Conservation (phyloP, 1,140 invertebrate species). For the Caerostris extrusa region DNA sequence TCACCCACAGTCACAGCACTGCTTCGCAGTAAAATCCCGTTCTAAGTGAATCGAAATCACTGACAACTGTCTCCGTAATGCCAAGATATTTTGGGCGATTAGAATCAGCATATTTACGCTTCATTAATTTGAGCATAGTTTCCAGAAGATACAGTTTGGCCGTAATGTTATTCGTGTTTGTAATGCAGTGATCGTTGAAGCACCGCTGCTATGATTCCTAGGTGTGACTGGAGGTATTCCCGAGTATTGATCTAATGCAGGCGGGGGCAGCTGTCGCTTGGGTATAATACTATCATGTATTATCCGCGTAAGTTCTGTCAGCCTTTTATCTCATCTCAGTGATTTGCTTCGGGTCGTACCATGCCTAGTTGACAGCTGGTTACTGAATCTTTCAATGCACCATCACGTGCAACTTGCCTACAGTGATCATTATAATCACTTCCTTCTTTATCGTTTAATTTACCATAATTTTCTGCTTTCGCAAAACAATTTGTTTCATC, state of each 20-base stretch:
- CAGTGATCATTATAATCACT: too few species aligned
- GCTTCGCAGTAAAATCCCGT: background rate
- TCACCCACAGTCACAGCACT: background rate
- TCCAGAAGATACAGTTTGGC: background rate
- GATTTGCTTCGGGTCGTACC: background rate
- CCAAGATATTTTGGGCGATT: conserved; percentile 35
- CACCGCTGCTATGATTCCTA: background rate
- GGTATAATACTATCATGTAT: conserved; percentile 6
- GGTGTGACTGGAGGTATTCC: background rate
- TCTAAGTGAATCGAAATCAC: conserved; percentile 27
- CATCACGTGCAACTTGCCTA: background rate
- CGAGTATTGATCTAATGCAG: conserved; percentile 38
- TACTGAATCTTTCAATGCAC: background rate
- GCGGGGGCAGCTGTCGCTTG: conserved; percentile 1
- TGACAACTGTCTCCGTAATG: conserved; percentile 35
- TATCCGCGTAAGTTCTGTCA: background rate
- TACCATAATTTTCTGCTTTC: too few species aligned
- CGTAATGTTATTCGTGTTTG: conserved; percentile 22
- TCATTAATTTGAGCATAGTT: conserved; percentile 36
- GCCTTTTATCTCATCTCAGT: conserved; percentile 26
- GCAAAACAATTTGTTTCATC: too few species aligned
- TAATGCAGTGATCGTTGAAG: conserved; percentile 14
- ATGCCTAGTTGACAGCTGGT: background rate
- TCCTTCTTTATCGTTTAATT: too few species aligned
- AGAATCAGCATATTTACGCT: conserved; percentile 39